These are phyloP conservation scores for Gila robusta DNA, from an alignment of 2,797 vertebrate species.

Conservation along the genomic window DNA sequence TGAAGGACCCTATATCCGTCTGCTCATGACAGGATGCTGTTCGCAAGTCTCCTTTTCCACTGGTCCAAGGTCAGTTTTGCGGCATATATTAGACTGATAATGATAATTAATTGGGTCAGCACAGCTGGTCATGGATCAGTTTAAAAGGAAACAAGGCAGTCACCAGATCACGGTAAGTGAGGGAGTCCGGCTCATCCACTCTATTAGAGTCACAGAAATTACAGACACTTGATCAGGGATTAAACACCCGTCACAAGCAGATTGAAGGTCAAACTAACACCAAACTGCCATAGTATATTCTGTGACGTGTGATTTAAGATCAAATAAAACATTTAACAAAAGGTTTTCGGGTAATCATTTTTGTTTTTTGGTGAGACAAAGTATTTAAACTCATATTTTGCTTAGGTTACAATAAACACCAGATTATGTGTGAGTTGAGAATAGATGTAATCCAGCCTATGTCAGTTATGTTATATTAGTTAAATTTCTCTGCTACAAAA, in stretches of 20 bases:
- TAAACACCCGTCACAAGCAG: slow-evolving; percentile 41
- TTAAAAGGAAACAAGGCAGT: slow-evolving; percentile 18
- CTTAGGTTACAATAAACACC: neutral
- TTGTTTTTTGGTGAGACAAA: neutral
- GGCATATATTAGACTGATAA: neutral
- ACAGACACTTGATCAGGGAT: slow-evolving; percentile 57
- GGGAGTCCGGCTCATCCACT: slow-evolving; percentile 42
- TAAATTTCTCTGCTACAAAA: neutral
- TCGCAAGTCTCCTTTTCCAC: slow-evolving; percentile 26
- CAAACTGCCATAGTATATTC: slow-evolving; percentile 54
- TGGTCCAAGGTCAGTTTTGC: slow-evolving; percentile 23
- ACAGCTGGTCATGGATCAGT: slow-evolving; percentile 15
- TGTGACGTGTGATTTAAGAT: slow-evolving; percentile 42
- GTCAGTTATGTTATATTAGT: neutral
- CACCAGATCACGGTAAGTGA: slow-evolving; percentile 14
- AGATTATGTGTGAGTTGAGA: neutral
- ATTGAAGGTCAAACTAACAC: slow-evolving; percentile 45
- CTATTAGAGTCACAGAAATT: slow-evolving; percentile 14
- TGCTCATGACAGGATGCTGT: slow-evolving; percentile 55
- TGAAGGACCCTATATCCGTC: slow-evolving; percentile 54
- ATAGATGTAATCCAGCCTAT: neutral
- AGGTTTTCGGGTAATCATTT: neutral
- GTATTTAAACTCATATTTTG: neutral
- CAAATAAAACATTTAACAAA: neutral
- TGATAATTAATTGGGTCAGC: slow-evolving; percentile 1